Percentiles rank a stretch among this genome's conserved stretches.
These are phyloP conservation scores for Tapirus terrestris DNA, from an alignment of 2,113 vertebrate species.

Conservation along the genomic window DNA sequence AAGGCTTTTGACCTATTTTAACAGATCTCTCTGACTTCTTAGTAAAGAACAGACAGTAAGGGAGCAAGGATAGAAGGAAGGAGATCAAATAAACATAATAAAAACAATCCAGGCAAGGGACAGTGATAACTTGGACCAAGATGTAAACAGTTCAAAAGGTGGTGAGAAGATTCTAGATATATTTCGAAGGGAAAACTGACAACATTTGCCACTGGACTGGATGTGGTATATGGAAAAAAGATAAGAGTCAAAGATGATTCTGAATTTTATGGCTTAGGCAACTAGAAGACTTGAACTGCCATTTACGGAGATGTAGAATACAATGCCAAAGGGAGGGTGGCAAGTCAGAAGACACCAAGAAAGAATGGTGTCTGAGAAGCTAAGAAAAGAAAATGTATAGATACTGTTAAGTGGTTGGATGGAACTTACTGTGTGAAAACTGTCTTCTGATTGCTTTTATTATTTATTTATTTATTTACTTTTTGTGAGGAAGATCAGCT, in stretches of 20 bases:
- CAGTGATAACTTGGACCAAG: not conserved
- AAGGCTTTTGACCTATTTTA: not conserved
- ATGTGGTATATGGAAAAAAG: not conserved
- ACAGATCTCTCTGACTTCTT: not conserved
- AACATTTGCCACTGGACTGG: not conserved
- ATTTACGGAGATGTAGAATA: not conserved
- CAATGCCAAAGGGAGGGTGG: not conserved
- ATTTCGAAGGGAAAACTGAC: conserved; percentile 1
- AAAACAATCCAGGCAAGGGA: conserved; percentile 7
- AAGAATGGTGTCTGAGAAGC: not conserved
- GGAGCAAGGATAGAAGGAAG: not conserved
- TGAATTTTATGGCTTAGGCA: not conserved
- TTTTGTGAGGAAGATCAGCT: too few relatives aligned
- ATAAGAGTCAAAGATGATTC: conserved; percentile 1
- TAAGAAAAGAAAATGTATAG: not conserved
- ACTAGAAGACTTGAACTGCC: not conserved
- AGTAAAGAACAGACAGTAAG: not conserved
- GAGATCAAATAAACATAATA: conserved; percentile 11
- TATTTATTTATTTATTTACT: too few relatives aligned
- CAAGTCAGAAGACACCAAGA: not conserved
- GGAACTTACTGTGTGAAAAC: not conserved
- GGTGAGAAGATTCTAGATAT: conserved; percentile 26
- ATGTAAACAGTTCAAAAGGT: not conserved
- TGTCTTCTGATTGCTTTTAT: not conserved
- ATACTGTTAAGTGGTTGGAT: not conserved